A percentile compares a stretch with the other conserved stretches of the same genome.
Evolutionary conservation across 2,113 vertebrate species (phyloP).

Genomic region (Chloropsis hardwickii): DNA sequence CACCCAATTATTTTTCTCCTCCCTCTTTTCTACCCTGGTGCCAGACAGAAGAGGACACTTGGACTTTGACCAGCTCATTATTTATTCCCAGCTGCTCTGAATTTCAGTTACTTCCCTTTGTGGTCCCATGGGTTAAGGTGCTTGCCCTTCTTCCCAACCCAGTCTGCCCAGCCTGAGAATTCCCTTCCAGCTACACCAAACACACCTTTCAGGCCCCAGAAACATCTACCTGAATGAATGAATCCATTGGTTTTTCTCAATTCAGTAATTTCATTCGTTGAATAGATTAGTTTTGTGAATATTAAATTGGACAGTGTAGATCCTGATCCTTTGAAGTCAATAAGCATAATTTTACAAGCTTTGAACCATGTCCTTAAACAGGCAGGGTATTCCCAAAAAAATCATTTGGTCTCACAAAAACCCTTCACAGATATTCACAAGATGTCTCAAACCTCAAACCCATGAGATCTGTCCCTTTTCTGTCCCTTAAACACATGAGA

Average conservation of each 20-base stretch:
- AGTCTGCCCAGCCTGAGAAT: not conserved
- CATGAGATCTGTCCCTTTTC: not conserved
- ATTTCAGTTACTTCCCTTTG: not conserved
- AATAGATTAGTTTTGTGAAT: not conserved
- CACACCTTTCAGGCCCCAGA: not conserved
- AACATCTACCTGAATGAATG: not conserved
- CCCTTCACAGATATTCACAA: not conserved
- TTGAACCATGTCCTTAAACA: not conserved
- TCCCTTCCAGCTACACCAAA: not conserved
- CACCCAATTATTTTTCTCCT: not conserved
- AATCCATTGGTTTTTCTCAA: not conserved
- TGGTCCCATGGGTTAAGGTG: not conserved
- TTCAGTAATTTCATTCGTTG: not conserved
- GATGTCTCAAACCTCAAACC: not conserved
- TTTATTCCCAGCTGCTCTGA: not conserved
- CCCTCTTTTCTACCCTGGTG: not conserved
- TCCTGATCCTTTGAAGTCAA: not conserved
- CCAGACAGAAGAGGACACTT: not conserved
- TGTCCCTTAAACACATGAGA: not conserved
- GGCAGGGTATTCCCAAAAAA: not conserved
- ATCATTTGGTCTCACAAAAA: not conserved
- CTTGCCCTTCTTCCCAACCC: not conserved
- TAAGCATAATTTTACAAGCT: not conserved
- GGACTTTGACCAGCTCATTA: not conserved
- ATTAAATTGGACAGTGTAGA: not conserved